Evolutionary conservation across 2,888 invertebrate genomes (phyloP).

Genomic region (Byasa hedistus): DNA sequence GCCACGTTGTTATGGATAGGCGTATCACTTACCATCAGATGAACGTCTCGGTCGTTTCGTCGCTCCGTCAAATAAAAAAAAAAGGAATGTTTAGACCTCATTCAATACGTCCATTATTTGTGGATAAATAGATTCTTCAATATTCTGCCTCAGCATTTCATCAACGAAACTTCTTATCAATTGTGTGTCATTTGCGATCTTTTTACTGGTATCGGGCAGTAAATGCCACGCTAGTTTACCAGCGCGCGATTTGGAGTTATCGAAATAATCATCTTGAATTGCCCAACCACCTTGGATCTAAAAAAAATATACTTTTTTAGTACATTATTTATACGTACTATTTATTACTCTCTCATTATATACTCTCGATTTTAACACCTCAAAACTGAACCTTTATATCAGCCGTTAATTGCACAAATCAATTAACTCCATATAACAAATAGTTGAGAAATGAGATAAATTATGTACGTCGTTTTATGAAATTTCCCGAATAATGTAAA

Average conservation of each 20-base stretch:
- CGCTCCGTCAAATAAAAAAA: too few species aligned
- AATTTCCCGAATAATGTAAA: too few species aligned
- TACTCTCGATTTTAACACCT: too few species aligned
- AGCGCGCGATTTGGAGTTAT: neutral
- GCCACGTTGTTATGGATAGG: too few species aligned
- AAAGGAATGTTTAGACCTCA: neutral
- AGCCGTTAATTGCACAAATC: too few species aligned
- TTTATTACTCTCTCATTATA: neutral
- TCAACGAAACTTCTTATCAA: slow-evolving; percentile 9
- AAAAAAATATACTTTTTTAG: neutral
- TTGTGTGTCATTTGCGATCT: slow-evolving; percentile 10
- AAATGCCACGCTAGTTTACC: slow-evolving; percentile 18
- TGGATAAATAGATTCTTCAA: neutral
- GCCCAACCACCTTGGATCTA: neutral
- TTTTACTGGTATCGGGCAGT: neutral
- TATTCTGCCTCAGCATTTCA: slow-evolving; percentile 10
- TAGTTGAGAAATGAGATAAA: too few species aligned
- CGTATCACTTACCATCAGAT: too few species aligned
- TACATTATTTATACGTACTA: too few species aligned
- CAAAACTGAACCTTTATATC: too few species aligned
- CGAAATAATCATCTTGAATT: slow-evolving; percentile 9
- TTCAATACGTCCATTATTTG: neutral
- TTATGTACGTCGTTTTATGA: too few species aligned
- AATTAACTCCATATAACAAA: too few species aligned
- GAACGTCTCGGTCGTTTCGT: too few species aligned